phyloP scores from a whole-genome alignment of 92 coral and sea anemone genomes.

The Actinernus sp. region DNA sequence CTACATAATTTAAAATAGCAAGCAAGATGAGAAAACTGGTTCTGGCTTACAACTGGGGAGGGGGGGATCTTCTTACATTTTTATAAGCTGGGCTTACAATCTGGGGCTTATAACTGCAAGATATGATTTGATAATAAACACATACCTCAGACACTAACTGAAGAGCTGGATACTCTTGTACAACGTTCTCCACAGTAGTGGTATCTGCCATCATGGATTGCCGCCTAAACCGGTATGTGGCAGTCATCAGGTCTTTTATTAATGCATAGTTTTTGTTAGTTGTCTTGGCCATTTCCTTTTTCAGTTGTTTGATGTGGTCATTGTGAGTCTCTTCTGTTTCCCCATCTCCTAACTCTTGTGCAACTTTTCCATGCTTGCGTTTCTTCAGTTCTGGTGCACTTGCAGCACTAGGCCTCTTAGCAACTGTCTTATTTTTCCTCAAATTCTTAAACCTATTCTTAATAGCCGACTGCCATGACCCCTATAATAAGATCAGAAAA shows the following conservation, averaged over 20 bases:
- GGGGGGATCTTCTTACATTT: too few relatives aligned
- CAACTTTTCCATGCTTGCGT: not conserved
- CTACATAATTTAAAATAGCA: too few relatives aligned
- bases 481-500: too few relatives aligned
- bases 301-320: slow-evolving; percentile 15
- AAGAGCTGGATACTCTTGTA: slow-evolving; percentile 32
- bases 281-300: slow-evolving; percentile 40
- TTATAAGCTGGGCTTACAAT: too few relatives aligned
- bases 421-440: slow-evolving; percentile 32
- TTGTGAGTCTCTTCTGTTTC: slow-evolving; percentile 32
- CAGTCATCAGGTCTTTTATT: slow-evolving; percentile 18
- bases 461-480: slow-evolving; percentile 68
- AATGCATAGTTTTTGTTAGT: slow-evolving; percentile 7
- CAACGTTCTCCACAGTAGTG: slow-evolving; percentile 4
- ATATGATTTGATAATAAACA: not conserved
- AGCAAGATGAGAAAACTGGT: too few relatives aligned
- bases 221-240: slow-evolving; percentile 27
- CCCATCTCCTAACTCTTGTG: slow-evolving; percentile 22
- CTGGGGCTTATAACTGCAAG: too few relatives aligned
- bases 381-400: slow-evolving; percentile 1
- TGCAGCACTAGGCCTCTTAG: not conserved
- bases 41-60: too few relatives aligned
- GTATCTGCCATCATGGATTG: slow-evolving; percentile 1
- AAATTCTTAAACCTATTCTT: slow-evolving; percentile 60
- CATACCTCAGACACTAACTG: slow-evolving; percentile 40